phyloP scores from a whole-genome alignment of 2,797 vertebrate species.

The Xenentodon cancila region DNA sequence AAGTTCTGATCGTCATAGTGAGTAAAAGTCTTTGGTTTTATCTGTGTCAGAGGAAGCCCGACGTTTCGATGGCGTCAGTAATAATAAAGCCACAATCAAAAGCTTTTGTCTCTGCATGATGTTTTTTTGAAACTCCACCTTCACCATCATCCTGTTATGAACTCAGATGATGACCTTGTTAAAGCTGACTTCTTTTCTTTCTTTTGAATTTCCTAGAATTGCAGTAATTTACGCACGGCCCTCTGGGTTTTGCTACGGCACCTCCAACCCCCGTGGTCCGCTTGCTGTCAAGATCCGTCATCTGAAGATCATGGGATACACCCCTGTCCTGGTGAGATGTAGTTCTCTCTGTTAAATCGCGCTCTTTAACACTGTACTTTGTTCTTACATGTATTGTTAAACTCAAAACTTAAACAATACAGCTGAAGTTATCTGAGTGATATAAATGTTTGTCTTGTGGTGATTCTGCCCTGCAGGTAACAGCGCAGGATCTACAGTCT shows the following conservation, averaged over 20 bases:
- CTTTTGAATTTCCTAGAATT: constrained; percentile 74
- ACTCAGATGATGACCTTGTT: constrained; percentile 33
- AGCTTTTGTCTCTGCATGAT: neutral
- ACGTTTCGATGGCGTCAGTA: too few species aligned
- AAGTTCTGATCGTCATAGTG: too few species aligned
- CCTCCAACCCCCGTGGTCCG: constrained; percentile 77
- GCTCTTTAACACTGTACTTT: too few species aligned
- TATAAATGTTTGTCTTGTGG: neutral
- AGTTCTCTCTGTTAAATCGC: neutral
- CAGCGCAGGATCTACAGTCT: constrained; percentile 75
- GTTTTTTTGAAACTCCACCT: neutral
- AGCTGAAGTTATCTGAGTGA: too few species aligned
- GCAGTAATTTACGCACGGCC: constrained; percentile 82
- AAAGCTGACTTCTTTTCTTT: constrained; percentile 3
- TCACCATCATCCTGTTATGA: neutral
- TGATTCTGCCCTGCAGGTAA: constrained; percentile 76
- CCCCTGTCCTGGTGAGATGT: constrained; percentile 85
- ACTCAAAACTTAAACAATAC: too few species aligned
- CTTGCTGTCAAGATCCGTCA: constrained; percentile 87
- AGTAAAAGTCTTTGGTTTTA: too few species aligned
- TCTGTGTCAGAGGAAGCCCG: too few species aligned
- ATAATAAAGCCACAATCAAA: too few species aligned
- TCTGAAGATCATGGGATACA: constrained; percentile 86
- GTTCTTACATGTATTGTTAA: too few species aligned
- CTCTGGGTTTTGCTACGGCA: constrained; percentile 82